phyloP scores from a whole-genome alignment of 2,113 vertebrate species.

The Falcunculus frontatus region DNA sequence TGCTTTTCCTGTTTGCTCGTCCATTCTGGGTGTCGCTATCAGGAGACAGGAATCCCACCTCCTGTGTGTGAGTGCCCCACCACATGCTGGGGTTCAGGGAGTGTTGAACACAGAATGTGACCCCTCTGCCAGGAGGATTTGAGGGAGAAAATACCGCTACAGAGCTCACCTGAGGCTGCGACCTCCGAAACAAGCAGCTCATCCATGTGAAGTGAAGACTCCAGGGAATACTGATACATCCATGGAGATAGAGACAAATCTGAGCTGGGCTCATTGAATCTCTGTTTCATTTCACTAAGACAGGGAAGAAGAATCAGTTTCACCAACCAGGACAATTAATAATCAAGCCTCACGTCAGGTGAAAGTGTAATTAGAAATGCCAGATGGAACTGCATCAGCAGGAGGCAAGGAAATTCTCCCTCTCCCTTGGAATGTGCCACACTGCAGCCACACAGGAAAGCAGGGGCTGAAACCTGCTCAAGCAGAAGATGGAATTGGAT shows the following conservation, averaged over 20 bases:
- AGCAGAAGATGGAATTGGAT: not conserved
- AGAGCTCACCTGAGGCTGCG: not conserved
- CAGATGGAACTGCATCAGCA: not conserved
- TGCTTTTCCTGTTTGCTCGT: not conserved
- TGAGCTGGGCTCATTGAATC: not conserved
- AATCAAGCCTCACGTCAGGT: not conserved
- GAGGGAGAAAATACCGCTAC: not conserved
- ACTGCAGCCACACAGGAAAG: rapidly evolving
- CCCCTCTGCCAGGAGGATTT: not conserved
- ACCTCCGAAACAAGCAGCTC: not conserved
- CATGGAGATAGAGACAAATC: not conserved
- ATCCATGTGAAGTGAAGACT: not conserved
- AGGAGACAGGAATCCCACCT: not conserved
- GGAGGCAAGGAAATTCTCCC: not conserved
- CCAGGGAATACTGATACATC: not conserved
- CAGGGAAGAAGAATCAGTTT: not conserved
- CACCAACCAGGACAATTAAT: not conserved
- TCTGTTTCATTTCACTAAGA: not conserved
- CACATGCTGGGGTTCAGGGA: not conserved
- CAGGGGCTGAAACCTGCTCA: not conserved
- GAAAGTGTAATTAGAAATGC: conserved; percentile 33
- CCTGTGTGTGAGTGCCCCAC: rapidly evolving
- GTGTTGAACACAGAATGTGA: not conserved
- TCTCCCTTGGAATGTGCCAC: not conserved
- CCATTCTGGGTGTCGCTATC: not conserved